phyloP scores from a whole-genome alignment of 2,113 vertebrate species.

The Rynchops niger region DNA sequence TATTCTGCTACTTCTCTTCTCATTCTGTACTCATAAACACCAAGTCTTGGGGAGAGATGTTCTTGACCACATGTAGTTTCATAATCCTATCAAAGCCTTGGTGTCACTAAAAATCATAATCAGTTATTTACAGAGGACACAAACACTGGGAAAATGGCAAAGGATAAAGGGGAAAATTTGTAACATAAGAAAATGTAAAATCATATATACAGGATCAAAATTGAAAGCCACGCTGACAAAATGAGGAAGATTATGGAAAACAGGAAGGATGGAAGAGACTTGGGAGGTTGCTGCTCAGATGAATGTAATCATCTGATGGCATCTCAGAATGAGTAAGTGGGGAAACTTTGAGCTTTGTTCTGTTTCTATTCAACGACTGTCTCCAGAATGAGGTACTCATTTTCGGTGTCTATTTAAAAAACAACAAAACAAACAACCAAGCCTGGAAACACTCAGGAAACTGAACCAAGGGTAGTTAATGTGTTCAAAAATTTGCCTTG shows the following conservation, averaged over 20 bases:
- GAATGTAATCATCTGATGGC: not conserved
- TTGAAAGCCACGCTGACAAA: not conserved
- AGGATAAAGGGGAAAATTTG: not conserved
- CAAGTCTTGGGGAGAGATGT: not conserved
- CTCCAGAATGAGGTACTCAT: not conserved
- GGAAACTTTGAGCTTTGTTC: not conserved
- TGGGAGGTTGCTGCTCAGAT: not conserved
- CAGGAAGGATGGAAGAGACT: not conserved
- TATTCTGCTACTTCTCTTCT: not conserved
- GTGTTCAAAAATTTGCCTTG: not conserved
- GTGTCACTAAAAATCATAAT: not conserved
- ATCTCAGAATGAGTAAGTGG: not conserved
- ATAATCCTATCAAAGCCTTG: not conserved
- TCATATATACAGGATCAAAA: not conserved
- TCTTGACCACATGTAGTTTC: not conserved
- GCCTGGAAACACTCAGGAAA: not conserved
- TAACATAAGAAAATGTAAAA: not conserved
- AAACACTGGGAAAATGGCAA: not conserved
- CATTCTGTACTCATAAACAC: not conserved
- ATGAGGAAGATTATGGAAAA: not conserved
- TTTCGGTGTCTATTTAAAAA: not conserved
- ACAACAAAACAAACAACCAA: not conserved
- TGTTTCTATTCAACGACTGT: not conserved
- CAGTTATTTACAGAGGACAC: not conserved
- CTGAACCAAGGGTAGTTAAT: not conserved